These are phyloP conservation scores for Drosophila subquinaria DNA, from an alignment of 2,888 invertebrate species.

Conservation along the genomic window DNA sequence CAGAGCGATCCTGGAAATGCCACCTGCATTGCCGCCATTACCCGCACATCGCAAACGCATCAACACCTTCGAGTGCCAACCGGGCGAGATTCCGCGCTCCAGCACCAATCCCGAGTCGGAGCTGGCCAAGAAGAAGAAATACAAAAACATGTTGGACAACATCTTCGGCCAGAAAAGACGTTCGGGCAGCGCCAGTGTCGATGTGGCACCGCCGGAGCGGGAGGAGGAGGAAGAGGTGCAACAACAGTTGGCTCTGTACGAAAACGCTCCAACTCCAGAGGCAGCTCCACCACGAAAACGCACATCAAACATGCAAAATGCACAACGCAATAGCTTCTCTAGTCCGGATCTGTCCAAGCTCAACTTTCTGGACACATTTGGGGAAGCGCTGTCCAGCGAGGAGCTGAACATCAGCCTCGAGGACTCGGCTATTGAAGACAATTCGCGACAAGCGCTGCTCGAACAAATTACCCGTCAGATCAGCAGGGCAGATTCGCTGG, in stretches of 20 bases:
- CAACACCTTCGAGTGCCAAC: constrained; percentile 82
- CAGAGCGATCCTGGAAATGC: constrained; percentile 63
- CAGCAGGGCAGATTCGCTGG: constrained; percentile 67
- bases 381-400: constrained; percentile 69
- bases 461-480: constrained; percentile 52
- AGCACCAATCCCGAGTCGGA: constrained; percentile 85
- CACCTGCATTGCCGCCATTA: constrained; percentile 74
- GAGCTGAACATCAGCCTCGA: constrained; percentile 74
- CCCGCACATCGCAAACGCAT: constrained; percentile 84
- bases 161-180: constrained; percentile 82
- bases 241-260: constrained; percentile 49
- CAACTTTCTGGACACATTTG: constrained; percentile 78
- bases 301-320: constrained; percentile 44
- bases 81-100: constrained; percentile 81
- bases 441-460: constrained; percentile 42
- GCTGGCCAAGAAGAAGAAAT: constrained; percentile 84
- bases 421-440: constrained; percentile 68
- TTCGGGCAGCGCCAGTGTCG: constrained; percentile 71
- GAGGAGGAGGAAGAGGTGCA: constrained; percentile 9
- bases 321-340: constrained; percentile 85
- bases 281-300: constrained; percentile 24
- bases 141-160: constrained; percentile 80
- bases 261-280: constrained; percentile 69
- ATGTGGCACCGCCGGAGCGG: constrained; percentile 43
- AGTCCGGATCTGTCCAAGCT: constrained; percentile 85